Evolutionary conservation across 30 jellyfish, hydroid and myxozoan species (phyloP).

Genomic region (Hydra vulgaris): DNA sequence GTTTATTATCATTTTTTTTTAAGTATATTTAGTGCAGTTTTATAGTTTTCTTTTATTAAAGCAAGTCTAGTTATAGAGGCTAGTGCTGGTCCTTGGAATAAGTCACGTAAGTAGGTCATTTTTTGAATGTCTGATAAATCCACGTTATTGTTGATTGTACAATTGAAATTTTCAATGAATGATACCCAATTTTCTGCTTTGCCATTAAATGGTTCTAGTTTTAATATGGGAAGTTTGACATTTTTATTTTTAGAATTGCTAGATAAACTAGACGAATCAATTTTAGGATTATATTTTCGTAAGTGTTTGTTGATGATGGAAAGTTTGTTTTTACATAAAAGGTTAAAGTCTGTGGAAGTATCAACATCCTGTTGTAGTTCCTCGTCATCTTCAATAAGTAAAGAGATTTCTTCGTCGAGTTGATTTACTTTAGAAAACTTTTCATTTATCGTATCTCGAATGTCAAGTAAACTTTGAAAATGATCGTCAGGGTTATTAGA

Average conservation of each 20-base stretch:
- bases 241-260: neutral
- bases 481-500: neutral
- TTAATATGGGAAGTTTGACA: conserved; percentile 31
- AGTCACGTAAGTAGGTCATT: conserved; percentile 32
- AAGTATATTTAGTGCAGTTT: conserved; percentile 26
- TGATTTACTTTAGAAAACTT: neutral
- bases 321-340: neutral
- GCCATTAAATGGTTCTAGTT: conserved; percentile 19
- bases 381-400: neutral
- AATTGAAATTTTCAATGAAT: conserved; percentile 47
- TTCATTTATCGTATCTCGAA: neutral
- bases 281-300: neutral
- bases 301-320: neutral
- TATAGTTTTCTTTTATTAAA: conserved; percentile 28
- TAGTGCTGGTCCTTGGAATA: conserved; percentile 44
- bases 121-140: conserved; percentile 23
- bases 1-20: conserved; percentile 34
- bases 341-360: neutral
- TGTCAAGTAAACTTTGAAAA: neutral
- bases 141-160: conserved; percentile 43
- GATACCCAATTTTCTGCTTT: conserved; percentile 28
- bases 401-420: neutral
- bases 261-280: neutral
- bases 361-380: neutral
- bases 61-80: conserved; percentile 28